Evolutionary conservation across 2,888 invertebrate species (phyloP).

Genomic region (Heliconius hortense): DNA sequence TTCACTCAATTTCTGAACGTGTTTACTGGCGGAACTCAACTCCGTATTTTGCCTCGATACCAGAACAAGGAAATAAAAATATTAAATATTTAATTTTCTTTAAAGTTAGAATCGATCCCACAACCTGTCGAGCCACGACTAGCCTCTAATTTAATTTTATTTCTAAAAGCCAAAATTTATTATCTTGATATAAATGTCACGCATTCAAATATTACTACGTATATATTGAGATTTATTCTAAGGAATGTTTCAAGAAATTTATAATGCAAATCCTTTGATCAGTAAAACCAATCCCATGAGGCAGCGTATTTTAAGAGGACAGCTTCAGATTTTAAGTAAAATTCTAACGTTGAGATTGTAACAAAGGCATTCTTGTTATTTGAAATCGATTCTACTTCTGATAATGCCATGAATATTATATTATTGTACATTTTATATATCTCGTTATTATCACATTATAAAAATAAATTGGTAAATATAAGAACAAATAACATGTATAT

Average conservation of each 20-base stretch:
- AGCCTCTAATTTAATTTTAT: neutral
- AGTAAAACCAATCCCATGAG: slow-evolving; percentile 49
- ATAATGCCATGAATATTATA: neutral
- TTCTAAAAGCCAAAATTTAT: slow-evolving; percentile 9
- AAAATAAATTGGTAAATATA: neutral
- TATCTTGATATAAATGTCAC: slow-evolving; percentile 22
- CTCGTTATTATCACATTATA: neutral
- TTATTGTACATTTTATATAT: neutral
- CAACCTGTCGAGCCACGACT: too few species aligned
- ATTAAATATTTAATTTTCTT: too few species aligned
- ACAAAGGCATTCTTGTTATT: slow-evolving; percentile 45
- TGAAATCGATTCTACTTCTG: slow-evolving; percentile 38
- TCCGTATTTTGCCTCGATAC: too few species aligned
- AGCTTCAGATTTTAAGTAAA: slow-evolving; percentile 43
- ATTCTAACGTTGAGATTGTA: slow-evolving; percentile 44
- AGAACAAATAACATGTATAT: neutral
- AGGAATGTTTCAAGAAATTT: slow-evolving; percentile 47
- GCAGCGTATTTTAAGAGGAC: slow-evolving; percentile 46
- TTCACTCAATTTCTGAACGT: too few species aligned
- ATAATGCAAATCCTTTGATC: slow-evolving; percentile 50
- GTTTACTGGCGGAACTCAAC: too few species aligned
- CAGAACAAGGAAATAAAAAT: too few species aligned
- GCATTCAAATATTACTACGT: slow-evolving; percentile 18
- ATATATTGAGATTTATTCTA: slow-evolving; percentile 43
- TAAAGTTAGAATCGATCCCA: too few species aligned